Conservation (phyloP, 2,797 vertebrate genomes). For the Threskiornis aethiopicus region DNA sequence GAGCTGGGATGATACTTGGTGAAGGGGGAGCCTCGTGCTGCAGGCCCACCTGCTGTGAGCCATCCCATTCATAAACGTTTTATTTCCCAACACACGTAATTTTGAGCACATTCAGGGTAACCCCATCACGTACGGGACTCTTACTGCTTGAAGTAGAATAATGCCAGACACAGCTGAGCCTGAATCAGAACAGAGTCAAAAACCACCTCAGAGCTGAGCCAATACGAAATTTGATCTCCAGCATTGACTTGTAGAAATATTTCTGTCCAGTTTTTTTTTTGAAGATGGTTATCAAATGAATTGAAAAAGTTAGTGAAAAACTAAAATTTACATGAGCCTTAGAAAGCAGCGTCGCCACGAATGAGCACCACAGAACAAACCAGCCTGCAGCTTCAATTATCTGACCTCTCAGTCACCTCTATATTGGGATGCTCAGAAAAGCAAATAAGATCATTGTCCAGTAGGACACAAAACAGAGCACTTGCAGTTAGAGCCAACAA, state of each 20-base stretch:
- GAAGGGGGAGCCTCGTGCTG: background rate
- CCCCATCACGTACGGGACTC: background rate
- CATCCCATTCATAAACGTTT: background rate
- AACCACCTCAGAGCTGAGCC: background rate
- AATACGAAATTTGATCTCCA: rapidly evolving
- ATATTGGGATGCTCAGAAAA: background rate
- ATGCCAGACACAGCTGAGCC: background rate
- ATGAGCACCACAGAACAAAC: background rate
- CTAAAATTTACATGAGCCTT: background rate
- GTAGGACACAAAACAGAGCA: background rate
- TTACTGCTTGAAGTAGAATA: background rate
- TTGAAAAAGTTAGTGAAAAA: background rate
- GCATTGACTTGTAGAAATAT: background rate
- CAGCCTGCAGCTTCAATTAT: background rate
- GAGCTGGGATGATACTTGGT: rapidly evolving
- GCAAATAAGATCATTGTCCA: background rate
- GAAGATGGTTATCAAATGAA: background rate
- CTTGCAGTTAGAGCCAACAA: background rate
- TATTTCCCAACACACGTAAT: background rate
- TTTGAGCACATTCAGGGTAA: background rate
- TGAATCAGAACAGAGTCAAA: background rate
- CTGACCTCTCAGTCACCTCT: background rate
- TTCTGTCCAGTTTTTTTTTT: background rate
- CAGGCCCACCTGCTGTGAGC: background rate
- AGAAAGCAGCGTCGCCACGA: rapidly evolving